These are phyloP conservation scores for Agrotis puta DNA, from an alignment of 2,888 invertebrate genomes.

Conservation along the genomic window DNA sequence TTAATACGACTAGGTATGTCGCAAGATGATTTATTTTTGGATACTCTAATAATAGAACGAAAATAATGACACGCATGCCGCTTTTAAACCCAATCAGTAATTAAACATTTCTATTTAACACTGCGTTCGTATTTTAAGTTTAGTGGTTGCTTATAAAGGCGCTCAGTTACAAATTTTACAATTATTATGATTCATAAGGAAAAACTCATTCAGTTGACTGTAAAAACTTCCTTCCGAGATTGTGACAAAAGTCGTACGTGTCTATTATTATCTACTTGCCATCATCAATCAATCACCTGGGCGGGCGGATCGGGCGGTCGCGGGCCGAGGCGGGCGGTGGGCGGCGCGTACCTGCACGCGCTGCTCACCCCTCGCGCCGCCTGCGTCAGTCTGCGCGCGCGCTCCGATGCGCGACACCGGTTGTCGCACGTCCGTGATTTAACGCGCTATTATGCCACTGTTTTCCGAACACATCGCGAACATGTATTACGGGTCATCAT, in stretches of 20 bases:
- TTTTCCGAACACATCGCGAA: slow-evolving; percentile 93
- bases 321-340: slow-evolving; percentile 69
- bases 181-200: slow-evolving; percentile 2
- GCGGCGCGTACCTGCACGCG: slow-evolving; percentile 72
- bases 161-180: background rate
- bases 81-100: slow-evolving; percentile 25
- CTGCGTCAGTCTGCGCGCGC: slow-evolving; percentile 79
- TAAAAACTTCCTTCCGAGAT: slow-evolving; percentile 75
- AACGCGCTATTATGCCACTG: slow-evolving; percentile 91
- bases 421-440: slow-evolving; percentile 70
- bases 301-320: slow-evolving; percentile 65
- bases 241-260: slow-evolving; percentile 72
- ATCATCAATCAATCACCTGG: slow-evolving; percentile 88
- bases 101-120: background rate
- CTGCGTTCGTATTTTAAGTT: background rate
- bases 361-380: slow-evolving; percentile 60
- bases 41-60: slow-evolving; percentile 49
- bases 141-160: background rate
- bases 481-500: slow-evolving; percentile 89
- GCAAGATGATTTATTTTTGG: slow-evolving; percentile 66
- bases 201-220: slow-evolving; percentile 1
- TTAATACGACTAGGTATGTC: slow-evolving; percentile 61
- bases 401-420: slow-evolving; percentile 71
- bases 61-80: slow-evolving; percentile 48
- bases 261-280: slow-evolving; percentile 84